Conservation (phyloP, 35 echinoderm and acorn worm genomes). For the Nesometra sesokonis region DNA sequence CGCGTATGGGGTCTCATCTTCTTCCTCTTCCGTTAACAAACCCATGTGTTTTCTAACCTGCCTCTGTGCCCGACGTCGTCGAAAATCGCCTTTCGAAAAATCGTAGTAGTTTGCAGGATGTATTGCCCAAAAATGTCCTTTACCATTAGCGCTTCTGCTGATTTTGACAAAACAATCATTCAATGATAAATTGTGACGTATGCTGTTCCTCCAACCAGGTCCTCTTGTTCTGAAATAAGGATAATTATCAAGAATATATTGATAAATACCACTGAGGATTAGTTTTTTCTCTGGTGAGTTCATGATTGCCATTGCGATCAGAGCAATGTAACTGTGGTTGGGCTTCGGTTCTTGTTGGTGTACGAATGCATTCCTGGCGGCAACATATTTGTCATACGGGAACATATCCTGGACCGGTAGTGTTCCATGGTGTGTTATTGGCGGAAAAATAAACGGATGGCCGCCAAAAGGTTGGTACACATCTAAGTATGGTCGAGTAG, state of each 20-base stretch:
- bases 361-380: background rate
- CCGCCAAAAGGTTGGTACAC: background rate
- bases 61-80: constrained; percentile 1
- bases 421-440: background rate
- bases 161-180: constrained; percentile 13
- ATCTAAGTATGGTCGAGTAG: background rate
- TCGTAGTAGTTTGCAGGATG: constrained; percentile 8
- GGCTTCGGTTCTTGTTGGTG: constrained; percentile 42
- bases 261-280: constrained; percentile 90
- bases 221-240: constrained; percentile 32
- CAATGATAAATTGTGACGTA: constrained; percentile 4
- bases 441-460: background rate
- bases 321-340: constrained; percentile 82
- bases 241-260: constrained; percentile 79
- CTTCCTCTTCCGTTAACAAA: background rate
- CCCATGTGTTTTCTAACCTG: constrained; percentile 16
- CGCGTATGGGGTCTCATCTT: background rate
- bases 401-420: background rate
- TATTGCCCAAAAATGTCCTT: constrained; percentile 11
- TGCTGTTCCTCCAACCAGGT: constrained; percentile 15
- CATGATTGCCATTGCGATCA: constrained; percentile 96
- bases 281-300: constrained; percentile 53
- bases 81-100: constrained; percentile 15
- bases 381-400: background rate
- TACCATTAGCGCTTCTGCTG: background rate